Conservation (phyloP, 2,888 invertebrate species). For the Eupeodes latifasciatus region DNA sequence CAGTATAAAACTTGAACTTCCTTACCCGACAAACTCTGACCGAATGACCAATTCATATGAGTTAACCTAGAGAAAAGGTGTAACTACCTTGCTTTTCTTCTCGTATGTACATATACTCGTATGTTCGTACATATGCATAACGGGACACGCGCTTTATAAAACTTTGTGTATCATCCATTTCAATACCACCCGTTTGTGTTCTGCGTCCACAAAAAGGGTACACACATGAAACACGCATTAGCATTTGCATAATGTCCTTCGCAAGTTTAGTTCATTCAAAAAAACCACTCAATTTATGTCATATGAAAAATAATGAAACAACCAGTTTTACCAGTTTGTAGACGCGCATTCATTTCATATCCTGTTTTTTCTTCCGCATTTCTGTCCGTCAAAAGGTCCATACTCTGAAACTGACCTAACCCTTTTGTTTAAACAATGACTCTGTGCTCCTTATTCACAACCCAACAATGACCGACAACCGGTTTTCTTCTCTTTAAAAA, state of each 20-base stretch:
- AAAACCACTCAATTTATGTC: background rate
- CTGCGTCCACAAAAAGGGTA: conserved; percentile 17
- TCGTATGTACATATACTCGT: background rate
- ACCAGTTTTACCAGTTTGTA: conserved; percentile 68
- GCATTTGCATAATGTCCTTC: conserved; percentile 37
- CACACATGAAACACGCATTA: conserved; percentile 7
- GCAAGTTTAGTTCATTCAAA: background rate
- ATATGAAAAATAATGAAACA: background rate
- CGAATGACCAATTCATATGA: conserved; percentile 31
- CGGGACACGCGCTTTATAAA: conserved; percentile 31
- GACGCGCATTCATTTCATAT: conserved; percentile 40
- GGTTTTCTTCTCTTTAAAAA: conserved; percentile 42
- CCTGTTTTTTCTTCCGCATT: conserved; percentile 47
- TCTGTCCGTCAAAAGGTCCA: conserved; percentile 54
- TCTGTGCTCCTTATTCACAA: conserved; percentile 28
- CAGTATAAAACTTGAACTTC: background rate
- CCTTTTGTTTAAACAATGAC: conserved; percentile 60
- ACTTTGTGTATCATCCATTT: background rate
- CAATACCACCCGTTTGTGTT: conserved; percentile 16
- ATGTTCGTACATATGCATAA: background rate
- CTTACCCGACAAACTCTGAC: conserved; percentile 26
- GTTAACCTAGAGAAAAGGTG: background rate
- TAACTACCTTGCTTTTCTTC: background rate
- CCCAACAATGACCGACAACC: conserved; percentile 58
- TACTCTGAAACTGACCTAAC: conserved; percentile 67